Percentiles rank a stretch among this genome's conserved stretches.
Evolutionary conservation across 2,797 vertebrate genomes (phyloP).

Genomic region (Lagodon rhomboides): DNA sequence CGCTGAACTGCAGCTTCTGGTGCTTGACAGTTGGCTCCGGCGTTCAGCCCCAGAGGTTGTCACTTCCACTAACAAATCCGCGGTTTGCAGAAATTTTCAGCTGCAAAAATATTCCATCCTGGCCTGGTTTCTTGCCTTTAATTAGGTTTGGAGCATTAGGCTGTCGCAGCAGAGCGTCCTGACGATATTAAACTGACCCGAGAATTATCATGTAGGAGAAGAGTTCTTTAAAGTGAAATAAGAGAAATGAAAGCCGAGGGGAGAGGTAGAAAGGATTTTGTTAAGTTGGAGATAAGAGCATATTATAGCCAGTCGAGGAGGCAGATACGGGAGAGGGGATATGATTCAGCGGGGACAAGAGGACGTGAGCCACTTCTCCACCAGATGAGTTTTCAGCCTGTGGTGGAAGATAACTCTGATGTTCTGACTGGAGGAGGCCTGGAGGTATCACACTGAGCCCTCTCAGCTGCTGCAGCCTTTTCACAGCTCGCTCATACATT

Average conservation of each 20-base stretch:
- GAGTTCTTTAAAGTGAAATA: constrained; percentile 31
- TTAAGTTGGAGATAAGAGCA: constrained; percentile 56
- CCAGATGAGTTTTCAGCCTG: constrained; percentile 56
- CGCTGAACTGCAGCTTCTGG: too few species aligned
- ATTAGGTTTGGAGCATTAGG: not conserved
- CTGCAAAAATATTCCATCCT: too few species aligned
- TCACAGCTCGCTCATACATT: constrained; percentile 4
- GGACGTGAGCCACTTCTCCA: constrained; percentile 34
- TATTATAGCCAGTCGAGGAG: constrained; percentile 49
- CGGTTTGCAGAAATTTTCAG: too few species aligned
- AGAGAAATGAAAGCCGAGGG: constrained; percentile 33
- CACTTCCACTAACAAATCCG: too few species aligned
- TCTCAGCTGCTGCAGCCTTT: constrained; percentile 7
- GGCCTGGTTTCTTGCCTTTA: not conserved
- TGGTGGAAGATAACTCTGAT: constrained; percentile 50
- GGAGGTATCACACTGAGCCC: constrained; percentile 24
- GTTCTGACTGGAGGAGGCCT: constrained; percentile 28
- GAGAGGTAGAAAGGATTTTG: constrained; percentile 41
- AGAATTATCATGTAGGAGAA: constrained; percentile 31
- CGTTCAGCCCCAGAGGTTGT: too few species aligned
- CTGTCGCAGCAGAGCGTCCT: constrained; percentile 4
- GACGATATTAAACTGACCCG: not conserved
- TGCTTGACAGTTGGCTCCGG: too few species aligned
- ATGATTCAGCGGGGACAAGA: constrained; percentile 53
- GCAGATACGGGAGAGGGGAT: constrained; percentile 46